Evolutionary conservation across 2,113 vertebrate genomes (phyloP), one percentile per base, ranked within the genome.

Genomic region (Carassius carassius): DNA sequence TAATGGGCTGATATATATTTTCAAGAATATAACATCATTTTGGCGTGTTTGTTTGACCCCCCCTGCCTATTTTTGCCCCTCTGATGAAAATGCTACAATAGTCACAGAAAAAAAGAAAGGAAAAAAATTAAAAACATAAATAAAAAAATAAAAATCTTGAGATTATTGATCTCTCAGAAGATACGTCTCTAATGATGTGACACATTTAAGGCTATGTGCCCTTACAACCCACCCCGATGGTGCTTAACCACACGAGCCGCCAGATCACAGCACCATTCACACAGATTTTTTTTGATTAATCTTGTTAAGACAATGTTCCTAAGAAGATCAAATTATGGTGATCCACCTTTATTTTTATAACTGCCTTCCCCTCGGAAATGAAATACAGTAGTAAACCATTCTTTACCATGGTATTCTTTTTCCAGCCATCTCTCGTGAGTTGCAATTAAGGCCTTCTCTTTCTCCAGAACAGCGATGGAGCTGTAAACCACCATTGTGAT

Each of bases 271-370:
- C 13, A 62, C 41, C 12, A 3, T 16, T 60, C 51, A 44, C 41
- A 56, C 44, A 58, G 17, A 23, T 35, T 37, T 37, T 37, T 75
- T 49, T 44, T 63, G 21, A 51, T 37, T 78, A 74, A 79, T 56
- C 44, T 58, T 67, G 13, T n/a, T n/a, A 8, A 69, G 47, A 69
- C 74, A 37, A 73, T 83, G 69, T 73, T 78, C 58, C 23, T 69
- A 13, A 63, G 77, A 76, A 77, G 63, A 84, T 65, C 73, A 32
- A 58, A 77, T 85, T 51, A 67, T 75, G 25, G 72, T 63, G 56
- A 49, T 75, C 67, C 69, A 65, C 82, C 78, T 82, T 72, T 81
- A 44, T 81, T 77, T 81, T 67, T 21, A 85, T 86, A 67, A 86
- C 74, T 51, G 51, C 29, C 5, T 41, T 77, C 44, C 37, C 72